A percentile compares a stretch with the other conserved stretches of the same genome.
These are phyloP conservation scores for Tubulanus polymorphus DNA, from an alignment of 2,888 invertebrate genomes.

Conservation along the genomic window DNA sequence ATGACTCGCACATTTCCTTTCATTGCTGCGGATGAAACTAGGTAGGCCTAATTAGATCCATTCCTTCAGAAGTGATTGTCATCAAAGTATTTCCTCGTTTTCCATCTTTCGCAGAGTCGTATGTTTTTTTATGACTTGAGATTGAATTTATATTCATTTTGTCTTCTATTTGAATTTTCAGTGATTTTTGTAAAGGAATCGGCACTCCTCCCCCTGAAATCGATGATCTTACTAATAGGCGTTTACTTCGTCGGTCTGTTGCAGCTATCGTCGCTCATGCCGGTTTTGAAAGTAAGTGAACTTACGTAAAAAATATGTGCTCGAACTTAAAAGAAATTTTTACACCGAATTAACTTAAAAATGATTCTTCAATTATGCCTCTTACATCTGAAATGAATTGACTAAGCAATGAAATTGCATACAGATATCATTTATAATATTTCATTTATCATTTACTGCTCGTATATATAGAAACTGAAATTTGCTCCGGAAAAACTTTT, in stretches of 20 bases:
- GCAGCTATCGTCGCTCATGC: conserved; percentile 49
- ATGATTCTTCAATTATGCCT: too few relatives aligned
- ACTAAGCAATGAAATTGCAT: too few relatives aligned
- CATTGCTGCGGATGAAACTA: conserved; percentile 30
- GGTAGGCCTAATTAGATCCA: conserved; percentile 23
- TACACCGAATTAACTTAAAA: too few relatives aligned
- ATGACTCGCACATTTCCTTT: conserved; percentile 39
- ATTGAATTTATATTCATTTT: conserved; percentile 1
- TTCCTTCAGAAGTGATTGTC: too few relatives aligned
- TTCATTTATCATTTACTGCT: too few relatives aligned
- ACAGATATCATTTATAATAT: too few relatives aligned
- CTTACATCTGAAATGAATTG: too few relatives aligned
- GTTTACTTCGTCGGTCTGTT: conserved; percentile 45
- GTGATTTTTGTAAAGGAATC: conserved; percentile 44
- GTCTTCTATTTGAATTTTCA: conserved; percentile 15
- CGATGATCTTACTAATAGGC: conserved; percentile 35
- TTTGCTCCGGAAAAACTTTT: too few relatives aligned
- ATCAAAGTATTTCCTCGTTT: not conserved
- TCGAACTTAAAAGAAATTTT: too few relatives aligned
- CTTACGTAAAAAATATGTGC: too few relatives aligned
- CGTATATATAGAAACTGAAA: too few relatives aligned
- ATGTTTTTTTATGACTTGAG: conserved; percentile 5
- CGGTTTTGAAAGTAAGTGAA: conserved; percentile 49
- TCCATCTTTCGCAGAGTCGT: not conserved
- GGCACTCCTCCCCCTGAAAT: conserved; percentile 40